Evolutionary conservation across 2,797 vertebrate species (phyloP).

Genomic region (Setipinna tenuifilis): DNA sequence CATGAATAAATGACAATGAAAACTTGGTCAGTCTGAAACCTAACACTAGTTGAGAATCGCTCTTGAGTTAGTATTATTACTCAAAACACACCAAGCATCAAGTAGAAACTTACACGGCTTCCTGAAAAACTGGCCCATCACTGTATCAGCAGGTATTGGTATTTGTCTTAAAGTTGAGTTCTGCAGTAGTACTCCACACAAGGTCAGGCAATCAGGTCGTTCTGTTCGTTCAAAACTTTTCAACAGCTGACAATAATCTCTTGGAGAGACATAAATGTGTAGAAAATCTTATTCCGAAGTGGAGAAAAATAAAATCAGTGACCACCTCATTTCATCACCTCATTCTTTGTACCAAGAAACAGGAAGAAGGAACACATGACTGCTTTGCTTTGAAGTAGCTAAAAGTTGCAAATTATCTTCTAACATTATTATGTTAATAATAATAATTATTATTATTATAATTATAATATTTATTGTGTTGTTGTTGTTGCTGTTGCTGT

Average conservation of each 20-base stretch:
- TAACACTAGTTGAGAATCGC: background rate
- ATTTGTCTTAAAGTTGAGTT: background rate
- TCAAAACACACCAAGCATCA: background rate
- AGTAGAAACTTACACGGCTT: conserved; percentile 2
- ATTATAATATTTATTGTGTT: no score
- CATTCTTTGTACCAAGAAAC: background rate
- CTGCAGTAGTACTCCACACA: background rate
- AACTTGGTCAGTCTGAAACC: background rate
- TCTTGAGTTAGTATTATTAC: background rate
- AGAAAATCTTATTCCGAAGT: background rate
- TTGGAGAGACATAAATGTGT: background rate
- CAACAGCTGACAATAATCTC: background rate
- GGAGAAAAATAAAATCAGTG: background rate
- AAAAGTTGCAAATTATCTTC: no score
- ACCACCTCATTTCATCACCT: background rate
- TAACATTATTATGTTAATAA: no score
- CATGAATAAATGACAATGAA: background rate
- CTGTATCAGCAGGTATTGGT: background rate
- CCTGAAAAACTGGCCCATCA: background rate
- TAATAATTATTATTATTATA: no score
- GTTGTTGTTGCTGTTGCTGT: no score
- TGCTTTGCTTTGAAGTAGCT: no score
- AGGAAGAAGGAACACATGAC: background rate
- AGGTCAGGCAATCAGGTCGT: background rate
- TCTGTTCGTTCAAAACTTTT: background rate